Evolutionary conservation across 2,797 vertebrate genomes (phyloP), one percentile per base, ranked within the genome.

Genomic region (Thunnus albacares): DNA sequence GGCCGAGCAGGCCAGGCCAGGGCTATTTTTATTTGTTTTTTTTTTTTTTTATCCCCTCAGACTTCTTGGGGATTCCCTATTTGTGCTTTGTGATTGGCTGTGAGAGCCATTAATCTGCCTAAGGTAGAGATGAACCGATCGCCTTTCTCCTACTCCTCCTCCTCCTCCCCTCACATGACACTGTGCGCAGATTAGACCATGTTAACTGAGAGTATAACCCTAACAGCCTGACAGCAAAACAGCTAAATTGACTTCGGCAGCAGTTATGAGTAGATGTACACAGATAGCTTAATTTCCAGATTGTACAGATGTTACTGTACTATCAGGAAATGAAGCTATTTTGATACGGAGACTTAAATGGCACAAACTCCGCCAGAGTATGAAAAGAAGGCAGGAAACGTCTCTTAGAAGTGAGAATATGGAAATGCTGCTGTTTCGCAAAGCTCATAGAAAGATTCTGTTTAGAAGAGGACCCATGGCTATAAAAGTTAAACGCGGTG

Each of bases 41-140:
- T 30, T n/a, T n/a, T 14, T 43, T 74, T 56, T 59, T 28, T 45
- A 33, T 13, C 47, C 70, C 53, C 59, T 65, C 47, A 8, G 47
- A 88, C 86, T 92, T 92, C 82, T 89, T 35, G 77, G 92, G 93
- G 93, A 93, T 92, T 95, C 93, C 93, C 93, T 84, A 28, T 80
- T 52, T 6, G 79, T 63, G 81, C 49, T 26, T 14, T 60, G 77
- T 81, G 88, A 94, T 94, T 93, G 92, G 91, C 87, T 76, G 73
- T 14, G 68, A 77, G 83, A 81, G 83, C 53, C 83, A 80, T 86
- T 93, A 90, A 93, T 93, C 88, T 90, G 82, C 77, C 78, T 73
- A 64, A 80, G 82, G 79, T 83, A 43, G 68, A 71, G 57, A 69
- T 81, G 70, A 84, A 77, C 85, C 24, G 78, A 77, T 81, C 70